A percentile compares a stretch with the other conserved stretches of the same genome.
phyloP scores from a whole-genome alignment of 2,113 vertebrate genomes.

The Gila orcuttii region DNA sequence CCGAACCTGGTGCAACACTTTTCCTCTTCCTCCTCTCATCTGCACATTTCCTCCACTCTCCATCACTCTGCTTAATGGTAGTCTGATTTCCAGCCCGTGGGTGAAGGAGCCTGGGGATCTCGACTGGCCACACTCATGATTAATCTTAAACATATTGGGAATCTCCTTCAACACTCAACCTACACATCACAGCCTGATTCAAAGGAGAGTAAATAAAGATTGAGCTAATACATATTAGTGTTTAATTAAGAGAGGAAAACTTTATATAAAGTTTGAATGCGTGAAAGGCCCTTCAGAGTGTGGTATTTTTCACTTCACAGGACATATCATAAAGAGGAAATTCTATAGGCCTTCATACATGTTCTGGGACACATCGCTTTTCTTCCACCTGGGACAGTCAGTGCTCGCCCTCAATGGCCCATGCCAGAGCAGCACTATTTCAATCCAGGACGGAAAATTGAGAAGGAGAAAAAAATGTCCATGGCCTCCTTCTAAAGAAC shows the following conservation, averaged over 20 bases:
- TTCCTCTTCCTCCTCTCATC: conserved; percentile 39
- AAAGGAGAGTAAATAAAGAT: conserved; percentile 20
- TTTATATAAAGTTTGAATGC: conserved; percentile 13
- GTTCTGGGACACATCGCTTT: conserved; percentile 52
- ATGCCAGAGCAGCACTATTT: conserved; percentile 49
- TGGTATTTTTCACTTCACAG: not conserved
- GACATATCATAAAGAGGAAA: conserved; percentile 9
- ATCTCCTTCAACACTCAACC: conserved; percentile 30
- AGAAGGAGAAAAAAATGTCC: conserved; percentile 38
- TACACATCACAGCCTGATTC: conserved; percentile 22
- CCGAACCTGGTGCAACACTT: conserved; percentile 47
- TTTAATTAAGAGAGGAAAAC: not conserved
- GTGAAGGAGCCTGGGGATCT: conserved; percentile 39
- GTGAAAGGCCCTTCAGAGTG: not conserved
- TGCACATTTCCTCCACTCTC: conserved; percentile 17
- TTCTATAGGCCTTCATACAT: conserved; percentile 36
- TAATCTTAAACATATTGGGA: conserved; percentile 38
- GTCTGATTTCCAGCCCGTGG: conserved; percentile 33
- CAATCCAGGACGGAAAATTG: conserved; percentile 38
- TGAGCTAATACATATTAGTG: conserved; percentile 3
- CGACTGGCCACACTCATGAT: conserved; percentile 34
- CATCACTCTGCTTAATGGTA: conserved; percentile 15
- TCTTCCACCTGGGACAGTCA: conserved; percentile 34
- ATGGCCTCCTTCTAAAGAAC: conserved; percentile 44
- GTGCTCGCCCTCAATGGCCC: conserved; percentile 35